A percentile compares a stretch with the other conserved stretches of the same genome.
phyloP scores from a whole-genome alignment of 2,888 invertebrate species.

The Neoitamus cyanurus region DNA sequence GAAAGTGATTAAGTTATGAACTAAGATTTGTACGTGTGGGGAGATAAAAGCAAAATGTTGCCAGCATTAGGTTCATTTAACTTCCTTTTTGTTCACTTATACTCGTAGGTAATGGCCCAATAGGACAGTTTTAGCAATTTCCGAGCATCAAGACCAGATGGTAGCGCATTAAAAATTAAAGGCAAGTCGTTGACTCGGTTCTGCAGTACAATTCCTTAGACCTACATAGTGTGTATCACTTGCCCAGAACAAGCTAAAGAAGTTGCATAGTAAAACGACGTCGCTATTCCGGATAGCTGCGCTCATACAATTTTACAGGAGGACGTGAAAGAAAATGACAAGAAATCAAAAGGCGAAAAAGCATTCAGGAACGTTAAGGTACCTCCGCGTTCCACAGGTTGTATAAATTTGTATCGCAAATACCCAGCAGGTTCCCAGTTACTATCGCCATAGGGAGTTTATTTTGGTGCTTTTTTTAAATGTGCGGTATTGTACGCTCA shows the following conservation, averaged over 20 bases:
- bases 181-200: background rate
- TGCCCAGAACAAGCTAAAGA: background rate
- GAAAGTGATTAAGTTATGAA: too few relatives aligned
- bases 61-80: too few relatives aligned
- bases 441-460: background rate
- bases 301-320: background rate
- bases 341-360: background rate
- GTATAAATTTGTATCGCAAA: background rate
- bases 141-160: background rate
- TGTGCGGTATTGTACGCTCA: background rate
- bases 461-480: background rate
- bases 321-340: background rate
- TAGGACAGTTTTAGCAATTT: too few relatives aligned
- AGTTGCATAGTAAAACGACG: background rate
- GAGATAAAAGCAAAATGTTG: too few relatives aligned
- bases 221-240: background rate
- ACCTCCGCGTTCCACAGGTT: background rate
- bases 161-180: background rate
- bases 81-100: too few relatives aligned
- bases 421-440: background rate
- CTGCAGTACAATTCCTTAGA: background rate
- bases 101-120: too few relatives aligned
- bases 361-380: background rate
- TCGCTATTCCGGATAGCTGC: background rate
- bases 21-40: too few relatives aligned